phyloP scores from a whole-genome alignment of 2,113 vertebrate genomes.

The Heterocephalus glaber region DNA sequence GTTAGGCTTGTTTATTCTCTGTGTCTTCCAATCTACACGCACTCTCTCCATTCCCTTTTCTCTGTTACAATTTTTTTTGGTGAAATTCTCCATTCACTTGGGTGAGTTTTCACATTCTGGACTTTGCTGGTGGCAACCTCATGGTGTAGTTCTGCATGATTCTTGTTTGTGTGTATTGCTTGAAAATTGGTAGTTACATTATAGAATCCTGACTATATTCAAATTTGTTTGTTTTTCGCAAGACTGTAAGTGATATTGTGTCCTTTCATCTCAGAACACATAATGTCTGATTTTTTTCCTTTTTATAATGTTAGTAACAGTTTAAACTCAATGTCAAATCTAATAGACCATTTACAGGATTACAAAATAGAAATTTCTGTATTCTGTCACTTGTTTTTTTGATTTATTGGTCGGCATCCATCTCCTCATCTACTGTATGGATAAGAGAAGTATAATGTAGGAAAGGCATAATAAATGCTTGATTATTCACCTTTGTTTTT shows the following conservation, averaged over 20 bases:
- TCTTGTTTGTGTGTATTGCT: not conserved
- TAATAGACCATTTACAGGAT: not conserved
- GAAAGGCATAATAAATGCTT: not conserved
- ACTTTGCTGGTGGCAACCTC: not conserved
- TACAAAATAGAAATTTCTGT: not conserved
- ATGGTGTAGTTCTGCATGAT: not conserved
- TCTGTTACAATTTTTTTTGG: not conserved
- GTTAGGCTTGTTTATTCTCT: not conserved
- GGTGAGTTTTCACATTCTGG: not conserved
- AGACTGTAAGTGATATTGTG: not conserved
- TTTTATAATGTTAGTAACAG: not conserved
- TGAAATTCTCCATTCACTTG: not conserved
- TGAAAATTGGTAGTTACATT: constrained; percentile 20
- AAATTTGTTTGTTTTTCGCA: not conserved
- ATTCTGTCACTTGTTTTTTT: not conserved
- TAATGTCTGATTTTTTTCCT: not conserved
- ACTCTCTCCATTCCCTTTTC: not conserved
- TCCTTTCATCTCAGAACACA: not conserved
- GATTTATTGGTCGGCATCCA: not conserved
- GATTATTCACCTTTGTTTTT: not conserved
- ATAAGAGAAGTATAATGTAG: not conserved
- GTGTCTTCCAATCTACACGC: not conserved
- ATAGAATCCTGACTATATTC: not conserved
- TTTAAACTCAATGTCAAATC: not conserved
- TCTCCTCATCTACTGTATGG: not conserved